phyloP scores from a whole-genome alignment of 2,113 vertebrate genomes.

The Planiliza haematocheilus region DNA sequence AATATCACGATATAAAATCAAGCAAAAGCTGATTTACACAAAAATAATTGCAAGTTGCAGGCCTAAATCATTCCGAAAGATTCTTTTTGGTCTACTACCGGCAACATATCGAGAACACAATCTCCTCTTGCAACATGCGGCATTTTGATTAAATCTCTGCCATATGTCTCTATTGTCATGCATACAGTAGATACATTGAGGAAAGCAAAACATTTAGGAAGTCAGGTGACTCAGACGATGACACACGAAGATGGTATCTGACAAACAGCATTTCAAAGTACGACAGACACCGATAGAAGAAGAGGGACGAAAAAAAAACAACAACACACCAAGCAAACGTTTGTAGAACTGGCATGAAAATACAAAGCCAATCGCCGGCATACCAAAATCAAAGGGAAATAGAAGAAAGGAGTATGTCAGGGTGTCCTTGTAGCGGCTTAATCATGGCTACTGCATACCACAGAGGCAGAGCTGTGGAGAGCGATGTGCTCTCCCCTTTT shows the following conservation, averaged over 20 bases:
- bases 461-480: conserved; percentile 37
- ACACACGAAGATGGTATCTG: conserved; percentile 15
- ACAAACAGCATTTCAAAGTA: conserved; percentile 25
- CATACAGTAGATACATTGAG: conserved; percentile 3
- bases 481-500: conserved; percentile 15
- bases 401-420: conserved; percentile 45
- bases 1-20: too few species aligned
- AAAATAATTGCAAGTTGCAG: too few species aligned
- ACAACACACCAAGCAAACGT: background rate
- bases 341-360: conserved; percentile 42
- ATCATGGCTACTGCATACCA: conserved; percentile 54
- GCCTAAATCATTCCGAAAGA: background rate
- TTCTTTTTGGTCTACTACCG: background rate
- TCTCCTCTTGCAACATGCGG: background rate
- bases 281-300: conserved; percentile 25
- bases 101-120: conserved; percentile 8
- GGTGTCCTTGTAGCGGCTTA: conserved; percentile 50
- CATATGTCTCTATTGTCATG: conserved; percentile 5
- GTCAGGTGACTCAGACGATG: conserved; percentile 10
- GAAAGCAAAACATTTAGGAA: conserved; percentile 23
- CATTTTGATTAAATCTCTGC: background rate
- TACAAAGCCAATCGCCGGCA: conserved; percentile 14
- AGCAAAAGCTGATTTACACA: too few species aligned
- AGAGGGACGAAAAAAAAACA: background rate
- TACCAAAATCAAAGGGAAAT: conserved; percentile 54